Conservation (phyloP, 2,888 invertebrate species). For the Nephrotoma flavescens region DNA sequence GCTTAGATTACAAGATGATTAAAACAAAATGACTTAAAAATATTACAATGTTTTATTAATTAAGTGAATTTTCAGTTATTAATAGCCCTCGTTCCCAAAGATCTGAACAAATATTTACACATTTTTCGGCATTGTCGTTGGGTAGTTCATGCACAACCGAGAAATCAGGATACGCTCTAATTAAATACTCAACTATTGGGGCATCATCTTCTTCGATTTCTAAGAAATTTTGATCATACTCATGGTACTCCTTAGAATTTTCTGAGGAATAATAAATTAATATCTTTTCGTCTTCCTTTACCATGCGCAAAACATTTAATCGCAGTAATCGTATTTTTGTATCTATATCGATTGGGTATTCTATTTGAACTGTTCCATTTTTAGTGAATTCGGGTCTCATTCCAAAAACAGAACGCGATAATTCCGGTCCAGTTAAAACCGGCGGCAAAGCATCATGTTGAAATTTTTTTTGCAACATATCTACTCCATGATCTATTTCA, state of each 20-base stretch:
- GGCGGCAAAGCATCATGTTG: constrained; percentile 85
- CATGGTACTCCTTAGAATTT: constrained; percentile 76
- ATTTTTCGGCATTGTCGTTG: constrained; percentile 43
- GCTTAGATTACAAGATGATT: constrained; percentile 35
- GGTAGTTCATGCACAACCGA: constrained; percentile 57
- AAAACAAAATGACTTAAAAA: not conserved
- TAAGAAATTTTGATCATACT: constrained; percentile 58
- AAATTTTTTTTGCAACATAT: constrained; percentile 70
- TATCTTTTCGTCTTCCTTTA: constrained; percentile 44
- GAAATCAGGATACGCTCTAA: constrained; percentile 64
- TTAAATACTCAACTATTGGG: constrained; percentile 53
- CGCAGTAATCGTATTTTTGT: constrained; percentile 43
- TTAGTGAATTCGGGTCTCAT: constrained; percentile 52
- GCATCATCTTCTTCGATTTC: constrained; percentile 56
- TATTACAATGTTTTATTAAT: not conserved
- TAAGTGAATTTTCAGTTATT: constrained; percentile 37
- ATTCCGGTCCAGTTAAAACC: constrained; percentile 49
- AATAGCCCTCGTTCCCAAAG: constrained; percentile 75
- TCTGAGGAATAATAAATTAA: constrained; percentile 69
- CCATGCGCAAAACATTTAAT: constrained; percentile 41
- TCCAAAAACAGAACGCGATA: constrained; percentile 50
- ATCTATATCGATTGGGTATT: constrained; percentile 30
- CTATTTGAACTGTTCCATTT: constrained; percentile 31
- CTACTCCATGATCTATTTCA: constrained; percentile 62
- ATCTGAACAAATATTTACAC: constrained; percentile 50